Conservation (phyloP, 2,888 invertebrate genomes). For the Sminthurides aquaticus region DNA sequence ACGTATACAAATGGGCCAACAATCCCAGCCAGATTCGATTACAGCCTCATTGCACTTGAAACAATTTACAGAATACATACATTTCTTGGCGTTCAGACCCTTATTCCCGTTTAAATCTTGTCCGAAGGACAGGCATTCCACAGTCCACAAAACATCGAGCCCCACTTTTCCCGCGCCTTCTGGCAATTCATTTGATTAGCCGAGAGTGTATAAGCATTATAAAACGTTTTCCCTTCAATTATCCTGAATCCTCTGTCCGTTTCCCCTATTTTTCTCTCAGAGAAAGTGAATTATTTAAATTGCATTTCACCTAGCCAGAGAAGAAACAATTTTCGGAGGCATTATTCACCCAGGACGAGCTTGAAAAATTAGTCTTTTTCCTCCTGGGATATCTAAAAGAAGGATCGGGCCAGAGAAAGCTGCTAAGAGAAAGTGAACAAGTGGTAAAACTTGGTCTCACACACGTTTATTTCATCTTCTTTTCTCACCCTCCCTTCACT, state of each 20-base stretch:
- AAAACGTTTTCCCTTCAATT: not conserved
- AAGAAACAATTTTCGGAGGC: not conserved
- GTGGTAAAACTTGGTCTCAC: not conserved
- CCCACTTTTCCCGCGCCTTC: too few species aligned
- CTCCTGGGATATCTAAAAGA: not conserved
- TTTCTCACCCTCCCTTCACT: not conserved
- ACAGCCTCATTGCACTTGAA: too few species aligned
- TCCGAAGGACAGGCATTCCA: too few species aligned
- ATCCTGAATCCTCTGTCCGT: not conserved
- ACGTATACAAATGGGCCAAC: too few species aligned
- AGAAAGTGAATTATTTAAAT: not conserved
- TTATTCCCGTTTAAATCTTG: too few species aligned
- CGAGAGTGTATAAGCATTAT: not conserved
- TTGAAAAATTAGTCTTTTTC: not conserved
- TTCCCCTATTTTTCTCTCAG: not conserved
- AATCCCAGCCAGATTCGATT: too few species aligned
- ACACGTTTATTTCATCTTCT: not conserved
- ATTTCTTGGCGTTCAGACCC: too few species aligned
- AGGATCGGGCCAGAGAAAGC: not conserved
- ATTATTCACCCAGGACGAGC: not conserved
- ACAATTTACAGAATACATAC: too few species aligned
- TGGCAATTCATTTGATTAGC: not conserved
- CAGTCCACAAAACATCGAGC: too few species aligned
- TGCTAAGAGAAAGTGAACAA: not conserved
- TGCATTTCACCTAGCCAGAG: not conserved